Evolutionary conservation across 2,888 invertebrate species (phyloP).

Genomic region (Stenolophus ochropezus): DNA sequence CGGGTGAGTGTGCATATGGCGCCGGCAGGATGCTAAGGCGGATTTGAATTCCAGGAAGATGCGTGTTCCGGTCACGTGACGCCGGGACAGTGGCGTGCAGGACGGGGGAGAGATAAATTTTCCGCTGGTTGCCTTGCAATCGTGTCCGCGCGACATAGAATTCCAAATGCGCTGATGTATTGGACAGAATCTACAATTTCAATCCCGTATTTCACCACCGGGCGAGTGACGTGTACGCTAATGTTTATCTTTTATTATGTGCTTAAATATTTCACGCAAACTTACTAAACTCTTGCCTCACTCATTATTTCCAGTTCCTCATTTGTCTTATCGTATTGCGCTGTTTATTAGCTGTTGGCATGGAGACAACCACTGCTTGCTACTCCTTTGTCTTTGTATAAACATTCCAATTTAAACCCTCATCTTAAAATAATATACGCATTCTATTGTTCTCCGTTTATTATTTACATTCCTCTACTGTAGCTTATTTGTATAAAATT

Average conservation of each 20-base stretch:
- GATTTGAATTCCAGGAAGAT: conserved; percentile 6
- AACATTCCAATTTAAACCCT: background rate
- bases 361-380: background rate
- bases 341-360: conserved; percentile 4
- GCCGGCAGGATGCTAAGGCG: background rate
- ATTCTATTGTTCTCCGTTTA: too few species aligned
- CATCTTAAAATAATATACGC: too few species aligned
- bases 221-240: too few species aligned
- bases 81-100: background rate
- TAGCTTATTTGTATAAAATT: too few species aligned
- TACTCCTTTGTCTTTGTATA: background rate
- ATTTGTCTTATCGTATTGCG: conserved; percentile 39
- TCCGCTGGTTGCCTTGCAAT: conserved; percentile 44
- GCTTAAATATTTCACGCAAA: background rate
- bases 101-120: conserved; percentile 42
- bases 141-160: conserved; percentile 27
- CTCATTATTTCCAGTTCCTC: conserved; percentile 18
- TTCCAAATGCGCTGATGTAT: conserved; percentile 24
- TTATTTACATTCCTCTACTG: too few species aligned
- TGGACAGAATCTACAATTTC: conserved; percentile 24
- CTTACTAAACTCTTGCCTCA: conserved; percentile 10
- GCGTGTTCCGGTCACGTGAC: conserved; percentile 34
- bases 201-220: background rate
- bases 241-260: background rate
- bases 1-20: background rate